Evolutionary conservation across 1,140 invertebrate genomes (phyloP).

Genomic region (Atta colombica): DNA sequence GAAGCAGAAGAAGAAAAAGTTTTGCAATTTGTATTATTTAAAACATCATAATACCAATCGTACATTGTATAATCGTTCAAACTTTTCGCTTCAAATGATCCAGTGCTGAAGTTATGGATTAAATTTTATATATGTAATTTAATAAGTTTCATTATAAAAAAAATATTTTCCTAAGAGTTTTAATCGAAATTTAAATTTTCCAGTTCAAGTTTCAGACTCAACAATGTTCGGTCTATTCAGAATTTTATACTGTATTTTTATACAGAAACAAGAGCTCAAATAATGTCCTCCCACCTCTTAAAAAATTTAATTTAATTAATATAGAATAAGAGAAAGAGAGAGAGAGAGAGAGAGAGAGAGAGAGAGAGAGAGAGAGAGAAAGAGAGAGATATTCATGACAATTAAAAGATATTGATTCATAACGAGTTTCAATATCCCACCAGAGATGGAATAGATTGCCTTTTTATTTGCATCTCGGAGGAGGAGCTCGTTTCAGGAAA

Average conservation of each 20-base stretch:
- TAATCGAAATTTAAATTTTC: neutral
- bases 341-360: neutral
- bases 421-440: neutral
- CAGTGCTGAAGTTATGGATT: neutral
- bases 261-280: neutral
- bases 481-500: slow-evolving; percentile 29
- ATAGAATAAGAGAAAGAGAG: too few relatives aligned
- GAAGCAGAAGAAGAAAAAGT: neutral
- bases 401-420: neutral
- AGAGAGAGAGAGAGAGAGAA: too few relatives aligned
- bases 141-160: neutral
- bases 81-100: too few relatives aligned
- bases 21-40: too few relatives aligned
- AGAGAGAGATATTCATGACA: neutral
- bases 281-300: neutral
- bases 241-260: neutral
- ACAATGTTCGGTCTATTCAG: too few relatives aligned
- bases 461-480: slow-evolving; percentile 20
- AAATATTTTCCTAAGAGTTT: neutral
- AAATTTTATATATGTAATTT: neutral
- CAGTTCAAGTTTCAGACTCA: neutral
- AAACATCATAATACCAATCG: too few relatives aligned
- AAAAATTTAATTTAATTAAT: neutral
- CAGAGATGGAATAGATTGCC: too few relatives aligned
- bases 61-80: too few relatives aligned